Conservation (phyloP, 2,888 invertebrate genomes). For the Cryptus viduatorius region DNA sequence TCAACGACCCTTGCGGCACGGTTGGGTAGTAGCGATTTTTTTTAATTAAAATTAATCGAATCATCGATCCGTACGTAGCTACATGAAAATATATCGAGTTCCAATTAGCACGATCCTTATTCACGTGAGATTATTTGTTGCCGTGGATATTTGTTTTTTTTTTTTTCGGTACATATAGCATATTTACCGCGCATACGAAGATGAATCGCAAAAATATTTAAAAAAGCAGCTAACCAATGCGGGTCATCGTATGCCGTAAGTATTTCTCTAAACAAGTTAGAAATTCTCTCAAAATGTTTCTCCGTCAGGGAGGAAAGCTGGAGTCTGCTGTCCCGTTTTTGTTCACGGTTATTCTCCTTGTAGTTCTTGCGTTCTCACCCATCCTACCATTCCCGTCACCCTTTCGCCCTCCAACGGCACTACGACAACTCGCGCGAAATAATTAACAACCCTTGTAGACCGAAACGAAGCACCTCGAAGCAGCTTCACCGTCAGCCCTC, state of each 20-base stretch:
- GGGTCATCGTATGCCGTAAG: constrained; percentile 16
- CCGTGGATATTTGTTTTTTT: neutral
- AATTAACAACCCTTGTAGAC: constrained; percentile 80
- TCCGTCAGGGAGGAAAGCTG: constrained; percentile 16
- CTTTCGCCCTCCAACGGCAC: constrained; percentile 34
- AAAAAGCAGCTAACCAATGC: neutral
- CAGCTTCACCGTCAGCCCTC: constrained; percentile 50
- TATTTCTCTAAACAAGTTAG: constrained; percentile 30
- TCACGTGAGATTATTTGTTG: constrained; percentile 4
- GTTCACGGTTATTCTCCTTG: constrained; percentile 65
- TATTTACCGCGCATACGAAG: neutral
- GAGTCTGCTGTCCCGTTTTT: constrained; percentile 54
- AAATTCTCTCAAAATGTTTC: constrained; percentile 53
- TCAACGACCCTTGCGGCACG: constrained; percentile 22
- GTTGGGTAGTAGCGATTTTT: neutral
- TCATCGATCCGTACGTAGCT: constrained; percentile 19
- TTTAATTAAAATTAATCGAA: constrained; percentile 49
- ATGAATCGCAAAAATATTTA: neutral
- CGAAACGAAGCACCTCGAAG: constrained; percentile 52
- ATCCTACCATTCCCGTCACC: constrained; percentile 58
- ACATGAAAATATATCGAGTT: constrained; percentile 30
- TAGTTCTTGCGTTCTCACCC: constrained; percentile 67
- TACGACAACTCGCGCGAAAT: constrained; percentile 79
- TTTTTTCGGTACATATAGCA: neutral
- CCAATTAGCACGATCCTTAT: constrained; percentile 47